phyloP scores from a whole-genome alignment of 2,113 vertebrate species.

The Gopherus evgoodei region DNA sequence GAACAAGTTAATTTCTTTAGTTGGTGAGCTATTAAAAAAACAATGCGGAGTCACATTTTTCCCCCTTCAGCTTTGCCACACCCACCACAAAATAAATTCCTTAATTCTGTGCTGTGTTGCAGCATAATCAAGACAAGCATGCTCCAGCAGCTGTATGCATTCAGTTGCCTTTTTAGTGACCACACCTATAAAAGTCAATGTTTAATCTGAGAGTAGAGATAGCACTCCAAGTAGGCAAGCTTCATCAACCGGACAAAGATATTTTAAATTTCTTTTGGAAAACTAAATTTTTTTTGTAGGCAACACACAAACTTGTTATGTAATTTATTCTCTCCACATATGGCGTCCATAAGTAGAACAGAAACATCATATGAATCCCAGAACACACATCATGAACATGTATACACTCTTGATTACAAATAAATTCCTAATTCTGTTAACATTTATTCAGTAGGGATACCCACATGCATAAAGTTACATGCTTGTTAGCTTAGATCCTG shows the following conservation, averaged over 20 bases:
- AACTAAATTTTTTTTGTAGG: not conserved
- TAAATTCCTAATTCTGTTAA: not conserved
- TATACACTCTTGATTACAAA: not conserved
- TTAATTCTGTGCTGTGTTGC: conserved; percentile 20
- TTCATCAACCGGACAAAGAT: not conserved
- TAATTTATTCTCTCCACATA: not conserved
- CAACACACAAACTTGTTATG: not conserved
- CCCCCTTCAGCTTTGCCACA: not conserved
- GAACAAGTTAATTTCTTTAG: not conserved
- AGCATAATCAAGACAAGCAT: not conserved
- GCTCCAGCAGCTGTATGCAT: conserved; percentile 24
- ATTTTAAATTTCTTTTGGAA: not conserved
- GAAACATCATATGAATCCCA: not conserved
- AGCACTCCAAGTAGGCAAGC: not conserved
- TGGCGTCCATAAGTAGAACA: not conserved
- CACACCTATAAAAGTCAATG: not conserved
- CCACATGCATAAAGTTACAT: accelerated
- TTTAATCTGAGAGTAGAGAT: not conserved
- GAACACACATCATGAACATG: not conserved
- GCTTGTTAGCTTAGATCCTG: not conserved
- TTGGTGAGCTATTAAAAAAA: not conserved
- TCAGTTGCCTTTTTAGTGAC: conserved; percentile 21
- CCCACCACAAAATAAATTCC: conserved; percentile 33
- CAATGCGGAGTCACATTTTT: not conserved
- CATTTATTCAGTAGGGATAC: not conserved